phyloP scores from a whole-genome alignment of 2,113 vertebrate species.

The zebrafish (Danio rerio) region GRCz12tu NC_133177.1:3396501-3397000 shows the following conservation, averaged over 20 bases:
- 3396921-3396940: constrained; percentile 1
- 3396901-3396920: not conserved
- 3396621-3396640: too few relatives aligned
- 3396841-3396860: constrained; percentile 10
- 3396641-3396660: too few relatives aligned
- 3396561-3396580: too few relatives aligned
- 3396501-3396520: too few relatives aligned
- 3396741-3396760: not conserved
- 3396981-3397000: constrained; percentile 24
- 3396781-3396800: not conserved
- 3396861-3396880: constrained; percentile 17
- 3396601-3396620: too few relatives aligned
- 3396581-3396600: too few relatives aligned
- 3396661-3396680: too few relatives aligned
- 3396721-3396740: not conserved
- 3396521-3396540: too few relatives aligned
- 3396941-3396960: constrained; percentile 15
- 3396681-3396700: too few relatives aligned
- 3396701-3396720: too few relatives aligned
- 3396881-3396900: constrained; percentile 30
- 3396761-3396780: not conserved
- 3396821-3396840: constrained; percentile 27
- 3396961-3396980: constrained; percentile 12
- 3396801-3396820: constrained; percentile 7
- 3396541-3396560: too few relatives aligned